phyloP scores from a whole-genome alignment of 2,888 invertebrate species.

The Metallyticus violacea region DNA sequence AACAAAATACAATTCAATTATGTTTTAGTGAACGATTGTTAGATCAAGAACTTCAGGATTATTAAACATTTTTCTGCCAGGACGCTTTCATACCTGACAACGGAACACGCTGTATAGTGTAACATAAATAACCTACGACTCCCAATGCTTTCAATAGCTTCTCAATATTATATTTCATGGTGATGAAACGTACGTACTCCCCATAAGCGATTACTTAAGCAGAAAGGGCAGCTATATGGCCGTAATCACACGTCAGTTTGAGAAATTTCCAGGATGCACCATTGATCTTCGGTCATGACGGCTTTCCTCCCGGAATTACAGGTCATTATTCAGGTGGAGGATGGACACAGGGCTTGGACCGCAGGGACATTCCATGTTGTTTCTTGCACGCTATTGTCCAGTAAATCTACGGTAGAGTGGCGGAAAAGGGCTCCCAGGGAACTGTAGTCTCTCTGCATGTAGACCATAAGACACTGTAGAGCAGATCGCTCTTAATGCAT shows the following conservation, averaged over 20 bases:
- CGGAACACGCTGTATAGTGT: too few species aligned
- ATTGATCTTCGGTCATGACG: too few species aligned
- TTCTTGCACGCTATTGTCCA: slow-evolving; percentile 10
- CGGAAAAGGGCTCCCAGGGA: neutral
- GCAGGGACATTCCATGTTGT: neutral
- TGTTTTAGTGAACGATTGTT: too few species aligned
- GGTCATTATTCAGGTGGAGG: neutral
- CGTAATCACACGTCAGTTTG: neutral
- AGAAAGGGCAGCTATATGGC: neutral
- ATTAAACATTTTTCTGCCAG: too few species aligned
- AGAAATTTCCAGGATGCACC: neutral
- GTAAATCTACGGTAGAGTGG: neutral
- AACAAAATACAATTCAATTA: too few species aligned
- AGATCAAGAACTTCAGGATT: too few species aligned
- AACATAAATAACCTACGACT: too few species aligned
- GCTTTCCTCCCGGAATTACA: neutral
- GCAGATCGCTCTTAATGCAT: neutral
- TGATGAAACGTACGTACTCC: neutral
- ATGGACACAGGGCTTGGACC: neutral
- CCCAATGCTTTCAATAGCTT: too few species aligned
- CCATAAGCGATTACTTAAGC: neutral
- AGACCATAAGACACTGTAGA: neutral
- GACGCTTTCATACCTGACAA: too few species aligned
- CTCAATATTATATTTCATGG: too few species aligned
- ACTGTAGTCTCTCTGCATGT: neutral